Percentiles rank a stretch among this genome's conserved stretches.
Conservation (phyloP, 2,888 invertebrate species). For the Scaptomyza flava region DNA sequence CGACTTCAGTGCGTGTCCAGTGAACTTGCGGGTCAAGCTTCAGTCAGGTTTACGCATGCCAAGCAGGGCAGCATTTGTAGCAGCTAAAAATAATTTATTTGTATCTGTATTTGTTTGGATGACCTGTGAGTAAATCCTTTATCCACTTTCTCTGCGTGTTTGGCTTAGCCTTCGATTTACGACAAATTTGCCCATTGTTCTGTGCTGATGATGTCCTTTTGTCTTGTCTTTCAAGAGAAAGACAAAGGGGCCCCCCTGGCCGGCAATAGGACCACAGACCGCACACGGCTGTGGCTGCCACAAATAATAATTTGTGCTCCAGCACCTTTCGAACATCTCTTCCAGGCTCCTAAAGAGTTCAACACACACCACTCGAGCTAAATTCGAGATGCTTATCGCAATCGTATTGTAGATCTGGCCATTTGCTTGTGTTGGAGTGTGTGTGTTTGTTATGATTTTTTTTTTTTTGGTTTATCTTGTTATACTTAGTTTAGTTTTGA, state of each 20-base stretch:
- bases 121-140: conserved; percentile 68
- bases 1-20: conserved; percentile 68
- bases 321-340: conserved; percentile 69
- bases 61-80: conserved; percentile 23
- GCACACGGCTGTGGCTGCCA: conserved; percentile 64
- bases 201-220: conserved; percentile 76
- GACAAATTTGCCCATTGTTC: conserved; percentile 80
- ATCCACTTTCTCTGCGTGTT: conserved; percentile 33
- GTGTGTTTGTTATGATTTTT: conserved; percentile 11
- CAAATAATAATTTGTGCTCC: conserved; percentile 77
- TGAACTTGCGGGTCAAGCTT: conserved; percentile 74
- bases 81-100: conserved; percentile 17
- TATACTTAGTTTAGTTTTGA: conserved; percentile 68
- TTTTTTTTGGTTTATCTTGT: conserved; percentile 65
- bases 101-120: conserved; percentile 28
- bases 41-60: conserved; percentile 50
- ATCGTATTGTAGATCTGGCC: conserved; percentile 47
- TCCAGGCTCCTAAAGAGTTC: conserved; percentile 37
- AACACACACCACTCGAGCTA: conserved; percentile 23
- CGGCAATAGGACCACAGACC: conserved; percentile 58
- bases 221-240: conserved; percentile 50
- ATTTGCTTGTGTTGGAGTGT: conserved; percentile 25
- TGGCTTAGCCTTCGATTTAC: conserved; percentile 45
- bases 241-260: conserved; percentile 28
- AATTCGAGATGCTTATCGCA: conserved; percentile 55